A percentile compares a stretch with the other conserved stretches of the same genome.
Conservation (phyloP, 2,888 invertebrate genomes). For the Cerastis rubricosa region DNA sequence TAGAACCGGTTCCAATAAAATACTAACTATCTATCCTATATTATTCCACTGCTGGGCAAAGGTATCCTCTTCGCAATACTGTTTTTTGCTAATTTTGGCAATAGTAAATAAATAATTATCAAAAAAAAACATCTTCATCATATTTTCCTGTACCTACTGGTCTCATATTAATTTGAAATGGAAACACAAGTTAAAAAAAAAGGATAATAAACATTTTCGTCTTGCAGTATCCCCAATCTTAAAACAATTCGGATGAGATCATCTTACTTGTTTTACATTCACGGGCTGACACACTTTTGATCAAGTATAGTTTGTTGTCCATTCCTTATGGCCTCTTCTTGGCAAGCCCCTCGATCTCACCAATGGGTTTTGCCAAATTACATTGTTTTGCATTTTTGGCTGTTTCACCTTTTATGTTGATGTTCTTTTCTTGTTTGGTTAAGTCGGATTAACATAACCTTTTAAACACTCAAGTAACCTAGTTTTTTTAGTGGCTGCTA, state of each 20-base stretch:
- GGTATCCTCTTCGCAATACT: no score
- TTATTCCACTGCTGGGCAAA: no score
- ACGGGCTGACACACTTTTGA: conserved; percentile 45
- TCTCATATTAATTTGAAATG: no score
- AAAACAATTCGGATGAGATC: conserved; percentile 20
- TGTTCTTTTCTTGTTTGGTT: neutral
- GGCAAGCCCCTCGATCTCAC: conserved; percentile 35
- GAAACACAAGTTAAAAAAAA: neutral
- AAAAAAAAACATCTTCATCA: no score
- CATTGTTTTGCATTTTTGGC: conserved; percentile 17
- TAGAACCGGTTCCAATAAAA: no score
- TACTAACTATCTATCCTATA: no score
- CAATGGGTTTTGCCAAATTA: conserved; percentile 39
- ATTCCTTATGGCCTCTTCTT: conserved; percentile 29
- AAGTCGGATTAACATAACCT: neutral
- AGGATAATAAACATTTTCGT: neutral
- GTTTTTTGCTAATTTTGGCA: no score
- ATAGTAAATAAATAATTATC: no score
- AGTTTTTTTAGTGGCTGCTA: neutral
- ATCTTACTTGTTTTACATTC: conserved; percentile 39
- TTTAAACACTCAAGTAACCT: neutral
- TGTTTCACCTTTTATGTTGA: conserved; percentile 4
- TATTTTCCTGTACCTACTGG: no score
- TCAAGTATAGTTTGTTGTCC: conserved; percentile 17
- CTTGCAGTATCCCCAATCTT: conserved; percentile 23